phyloP scores from a whole-genome alignment of 2,888 invertebrate genomes.

The Megaustenia siamemsis region DNA sequence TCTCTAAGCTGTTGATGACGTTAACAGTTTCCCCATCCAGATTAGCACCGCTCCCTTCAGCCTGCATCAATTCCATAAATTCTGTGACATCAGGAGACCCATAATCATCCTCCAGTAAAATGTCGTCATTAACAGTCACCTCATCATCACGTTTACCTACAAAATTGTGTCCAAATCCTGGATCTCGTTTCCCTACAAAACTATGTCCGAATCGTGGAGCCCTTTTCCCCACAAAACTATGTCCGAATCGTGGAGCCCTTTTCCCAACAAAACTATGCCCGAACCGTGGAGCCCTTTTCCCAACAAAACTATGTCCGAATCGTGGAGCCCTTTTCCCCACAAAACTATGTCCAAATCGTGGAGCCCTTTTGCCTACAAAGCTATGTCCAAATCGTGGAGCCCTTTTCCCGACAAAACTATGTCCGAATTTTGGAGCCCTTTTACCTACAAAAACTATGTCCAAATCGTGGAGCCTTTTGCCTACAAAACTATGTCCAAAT shows the following conservation, averaged over 20 bases:
- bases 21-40: not conserved
- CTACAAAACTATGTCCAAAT: slow-evolving; percentile 9
- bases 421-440: slow-evolving; percentile 19
- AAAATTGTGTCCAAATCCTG: slow-evolving; percentile 41
- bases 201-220: slow-evolving; percentile 22
- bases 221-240: slow-evolving; percentile 45
- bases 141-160: slow-evolving; percentile 43
- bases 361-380: slow-evolving; percentile 41
- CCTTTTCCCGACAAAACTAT: slow-evolving; percentile 44
- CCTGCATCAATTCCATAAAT: not conserved
- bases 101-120: not conserved
- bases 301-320: slow-evolving; percentile 52
- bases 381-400: slow-evolving; percentile 25
- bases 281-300: slow-evolving; percentile 46
- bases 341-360: slow-evolving; percentile 31
- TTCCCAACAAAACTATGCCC: slow-evolving; percentile 36
- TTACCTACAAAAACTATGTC: slow-evolving; percentile 13
- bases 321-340: slow-evolving; percentile 37
- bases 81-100: not conserved
- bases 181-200: slow-evolving; percentile 47
- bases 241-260: slow-evolving; percentile 32
- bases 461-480: not conserved
- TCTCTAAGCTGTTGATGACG: not conserved
- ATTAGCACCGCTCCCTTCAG: not conserved
- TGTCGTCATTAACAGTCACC: not conserved